A percentile compares a stretch with the other conserved stretches of the same genome.
Conservation (phyloP, 92 coral and sea anemone species). For the Porites cylindrica region DNA sequence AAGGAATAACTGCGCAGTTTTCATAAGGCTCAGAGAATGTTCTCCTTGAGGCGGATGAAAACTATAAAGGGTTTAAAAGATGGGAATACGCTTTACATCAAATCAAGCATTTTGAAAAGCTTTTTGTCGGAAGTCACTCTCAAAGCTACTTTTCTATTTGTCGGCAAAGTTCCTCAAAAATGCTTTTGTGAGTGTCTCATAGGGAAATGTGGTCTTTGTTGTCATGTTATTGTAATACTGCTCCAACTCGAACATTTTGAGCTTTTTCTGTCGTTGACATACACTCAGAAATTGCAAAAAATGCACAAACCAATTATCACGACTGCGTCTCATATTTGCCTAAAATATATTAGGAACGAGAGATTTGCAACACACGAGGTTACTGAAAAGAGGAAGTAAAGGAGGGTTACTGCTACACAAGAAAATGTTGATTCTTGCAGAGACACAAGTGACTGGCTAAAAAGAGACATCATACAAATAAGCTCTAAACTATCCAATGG, state of each 20-base stretch:
- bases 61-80: constrained; percentile 45
- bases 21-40: constrained; percentile 50
- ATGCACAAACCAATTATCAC: constrained; percentile 40
- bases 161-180: constrained; percentile 31
- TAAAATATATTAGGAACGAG: constrained; percentile 48
- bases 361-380: constrained; percentile 47
- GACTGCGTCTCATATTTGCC: constrained; percentile 34
- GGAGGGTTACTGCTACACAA: background rate
- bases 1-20: constrained; percentile 52
- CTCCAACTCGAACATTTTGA: constrained; percentile 43
- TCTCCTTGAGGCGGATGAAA: constrained; percentile 52
- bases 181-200: constrained; percentile 45
- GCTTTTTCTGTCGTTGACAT: constrained; percentile 38
- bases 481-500: constrained; percentile 30
- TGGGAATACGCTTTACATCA: constrained; percentile 25
- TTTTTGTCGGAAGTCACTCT: constrained; percentile 40
- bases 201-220: constrained; percentile 59
- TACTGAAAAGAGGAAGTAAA: constrained; percentile 40
- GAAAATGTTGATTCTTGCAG: constrained; percentile 26
- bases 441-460: constrained; percentile 55
- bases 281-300: constrained; percentile 29
- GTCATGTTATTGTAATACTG: constrained; percentile 35
- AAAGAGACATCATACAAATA: constrained; percentile 38
- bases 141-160: constrained; percentile 36
- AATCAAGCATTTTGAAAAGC: constrained; percentile 47